Evolutionary conservation across 2,797 vertebrate genomes (phyloP).

Genomic region (Pteronotus mesoamericanus): DNA sequence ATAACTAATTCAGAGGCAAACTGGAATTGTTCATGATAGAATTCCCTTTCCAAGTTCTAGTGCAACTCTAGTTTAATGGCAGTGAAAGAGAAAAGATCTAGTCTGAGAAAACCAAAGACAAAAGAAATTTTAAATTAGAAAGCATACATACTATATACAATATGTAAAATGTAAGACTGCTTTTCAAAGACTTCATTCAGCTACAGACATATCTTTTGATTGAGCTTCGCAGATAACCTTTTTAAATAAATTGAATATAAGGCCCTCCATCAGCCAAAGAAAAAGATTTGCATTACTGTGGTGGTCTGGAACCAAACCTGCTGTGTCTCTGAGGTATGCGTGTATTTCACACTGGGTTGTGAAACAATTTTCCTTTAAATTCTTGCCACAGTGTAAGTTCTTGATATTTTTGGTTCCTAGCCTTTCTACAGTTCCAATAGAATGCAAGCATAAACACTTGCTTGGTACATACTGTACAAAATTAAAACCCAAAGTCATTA

Average conservation of each 20-base stretch:
- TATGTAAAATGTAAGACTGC: not conserved
- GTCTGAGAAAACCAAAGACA: not conserved
- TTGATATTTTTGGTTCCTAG: conserved; percentile 7
- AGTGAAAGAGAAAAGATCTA: conserved; percentile 3
- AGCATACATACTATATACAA: not conserved
- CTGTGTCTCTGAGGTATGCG: not conserved
- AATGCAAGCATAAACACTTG: not conserved
- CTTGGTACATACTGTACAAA: not conserved
- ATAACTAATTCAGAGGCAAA: not conserved
- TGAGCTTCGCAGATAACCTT: not conserved
- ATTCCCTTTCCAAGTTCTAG: not conserved
- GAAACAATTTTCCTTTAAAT: conserved; percentile 13
- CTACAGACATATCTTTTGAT: not conserved
- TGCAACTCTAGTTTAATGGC: not conserved
- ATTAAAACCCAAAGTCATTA: not conserved
- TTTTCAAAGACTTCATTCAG: not conserved
- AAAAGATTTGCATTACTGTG: not conserved
- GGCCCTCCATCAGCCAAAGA: not conserved
- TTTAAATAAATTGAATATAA: not conserved
- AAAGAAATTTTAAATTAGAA: not conserved
- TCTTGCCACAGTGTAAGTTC: not conserved
- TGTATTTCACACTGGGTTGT: not conserved
- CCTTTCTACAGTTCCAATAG: not conserved
- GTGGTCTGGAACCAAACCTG: not conserved
- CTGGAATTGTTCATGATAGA: not conserved